Conservation (phyloP, 1,140 invertebrate genomes). For the Leptinotarsa lineolata region DNA sequence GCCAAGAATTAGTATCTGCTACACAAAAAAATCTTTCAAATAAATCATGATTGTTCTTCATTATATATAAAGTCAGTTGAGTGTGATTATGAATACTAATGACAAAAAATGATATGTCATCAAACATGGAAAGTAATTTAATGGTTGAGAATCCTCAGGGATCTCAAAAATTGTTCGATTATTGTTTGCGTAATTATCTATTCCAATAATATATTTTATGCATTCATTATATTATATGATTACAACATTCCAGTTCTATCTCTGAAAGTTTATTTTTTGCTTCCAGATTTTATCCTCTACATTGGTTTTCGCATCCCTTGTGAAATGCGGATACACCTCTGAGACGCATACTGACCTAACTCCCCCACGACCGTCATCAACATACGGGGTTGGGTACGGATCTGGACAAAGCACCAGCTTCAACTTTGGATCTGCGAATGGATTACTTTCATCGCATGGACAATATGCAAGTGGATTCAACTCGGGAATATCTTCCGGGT, state of each 20-base stretch:
- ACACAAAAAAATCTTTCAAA: no score
- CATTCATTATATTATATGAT: neutral
- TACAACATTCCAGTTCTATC: neutral
- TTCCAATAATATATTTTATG: neutral
- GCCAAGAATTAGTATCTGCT: no score
- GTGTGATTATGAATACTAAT: neutral
- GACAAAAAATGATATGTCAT: neutral
- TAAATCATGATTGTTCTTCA: no score
- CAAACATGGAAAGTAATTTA: neutral
- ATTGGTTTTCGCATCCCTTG: constrained; percentile 38
- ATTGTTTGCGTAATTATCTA: neutral
- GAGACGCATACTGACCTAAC: constrained; percentile 38
- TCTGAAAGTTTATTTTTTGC: constrained; percentile 15
- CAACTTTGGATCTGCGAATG: constrained; percentile 11
- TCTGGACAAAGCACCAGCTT: neutral
- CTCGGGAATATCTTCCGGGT: neutral
- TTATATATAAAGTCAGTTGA: no score
- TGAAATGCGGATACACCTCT: constrained; percentile 39
- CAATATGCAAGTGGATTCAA: constrained; percentile 7
- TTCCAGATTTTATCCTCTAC: constrained; percentile 39
- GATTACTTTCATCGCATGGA: neutral
- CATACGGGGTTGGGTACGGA: constrained; percentile 39
- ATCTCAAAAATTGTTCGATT: neutral
- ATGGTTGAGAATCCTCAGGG: neutral
- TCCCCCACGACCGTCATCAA: constrained; percentile 35